Evolutionary conservation across 2,888 invertebrate genomes (phyloP).

Genomic region (Agriopis leucophaearia): DNA sequence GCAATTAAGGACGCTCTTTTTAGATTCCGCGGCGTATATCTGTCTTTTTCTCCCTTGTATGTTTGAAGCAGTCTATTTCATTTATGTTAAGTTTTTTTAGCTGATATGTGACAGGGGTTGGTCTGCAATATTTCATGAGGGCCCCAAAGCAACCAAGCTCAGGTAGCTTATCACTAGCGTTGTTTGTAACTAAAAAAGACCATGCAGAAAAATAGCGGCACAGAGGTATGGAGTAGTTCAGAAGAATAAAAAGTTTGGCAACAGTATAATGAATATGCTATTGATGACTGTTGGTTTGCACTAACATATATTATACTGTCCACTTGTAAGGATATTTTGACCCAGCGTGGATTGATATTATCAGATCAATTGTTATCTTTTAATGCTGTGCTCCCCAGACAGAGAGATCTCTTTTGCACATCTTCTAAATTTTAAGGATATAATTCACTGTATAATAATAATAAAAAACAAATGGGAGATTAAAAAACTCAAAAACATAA

Average conservation of each 20-base stretch:
- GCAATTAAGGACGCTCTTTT: conserved; percentile 81
- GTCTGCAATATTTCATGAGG: conserved; percentile 80
- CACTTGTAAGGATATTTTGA: too few relatives aligned
- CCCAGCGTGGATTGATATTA: too few relatives aligned
- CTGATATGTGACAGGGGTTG: conserved; percentile 83
- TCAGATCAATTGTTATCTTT: too few relatives aligned
- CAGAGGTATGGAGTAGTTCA: conserved; percentile 53
- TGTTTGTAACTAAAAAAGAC: conserved; percentile 75
- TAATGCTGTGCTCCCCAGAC: too few relatives aligned
- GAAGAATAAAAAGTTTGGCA: too few relatives aligned
- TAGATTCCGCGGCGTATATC: conserved; percentile 49
- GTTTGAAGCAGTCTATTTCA: conserved; percentile 49
- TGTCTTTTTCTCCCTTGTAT: conserved; percentile 31
- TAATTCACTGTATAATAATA: too few relatives aligned
- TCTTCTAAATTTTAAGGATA: too few relatives aligned
- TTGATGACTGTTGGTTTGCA: not conserved
- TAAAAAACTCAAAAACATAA: too few relatives aligned
- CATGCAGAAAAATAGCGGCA: conserved; percentile 45
- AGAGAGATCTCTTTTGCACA: too few relatives aligned
- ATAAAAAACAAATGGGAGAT: too few relatives aligned
- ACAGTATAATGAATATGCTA: too few relatives aligned
- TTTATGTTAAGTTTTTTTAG: conserved; percentile 69
- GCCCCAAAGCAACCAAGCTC: conserved; percentile 80
- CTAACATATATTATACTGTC: too few relatives aligned
- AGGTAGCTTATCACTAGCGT: conserved; percentile 84